phyloP scores from a whole-genome alignment of 2,113 vertebrate genomes.

The Nycticebus coucang region DNA sequence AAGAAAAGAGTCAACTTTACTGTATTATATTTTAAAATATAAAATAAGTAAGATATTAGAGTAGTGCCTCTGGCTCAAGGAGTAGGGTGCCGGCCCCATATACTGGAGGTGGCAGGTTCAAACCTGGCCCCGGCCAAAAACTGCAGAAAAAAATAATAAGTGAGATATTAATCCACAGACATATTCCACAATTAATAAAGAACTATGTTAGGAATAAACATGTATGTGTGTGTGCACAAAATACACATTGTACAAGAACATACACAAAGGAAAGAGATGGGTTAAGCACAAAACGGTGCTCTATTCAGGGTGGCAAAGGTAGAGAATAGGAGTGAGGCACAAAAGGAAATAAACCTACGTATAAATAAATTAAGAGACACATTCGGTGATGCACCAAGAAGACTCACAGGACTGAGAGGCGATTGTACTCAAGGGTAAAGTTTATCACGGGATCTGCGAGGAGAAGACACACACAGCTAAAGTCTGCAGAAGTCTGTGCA shows the following conservation, averaged over 20 bases:
- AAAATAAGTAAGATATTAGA: background rate
- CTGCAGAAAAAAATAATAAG: background rate
- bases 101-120: too few species aligned
- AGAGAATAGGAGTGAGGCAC: background rate
- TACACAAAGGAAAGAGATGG: background rate
- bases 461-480: fast-evolving
- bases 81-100: too few species aligned
- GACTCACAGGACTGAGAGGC: background rate
- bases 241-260: background rate
- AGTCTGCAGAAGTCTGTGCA: background rate
- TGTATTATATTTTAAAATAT: background rate
- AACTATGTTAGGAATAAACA: background rate
- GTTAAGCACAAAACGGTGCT: background rate
- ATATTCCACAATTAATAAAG: background rate
- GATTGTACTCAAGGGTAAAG: fast-evolving
- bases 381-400: background rate
- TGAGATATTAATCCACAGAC: background rate
- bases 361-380: background rate
- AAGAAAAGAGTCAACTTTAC: background rate
- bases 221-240: background rate
- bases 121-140: too few species aligned
- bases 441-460: background rate
- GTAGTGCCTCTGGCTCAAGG: too few species aligned
- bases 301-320: background rate
- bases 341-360: background rate